Evolutionary conservation across 37 sponge, comb jelly and placozoan species (phyloP), one percentile per base, ranked within the genome.

Genomic region (Mnemiopsis leidyi): DNA sequence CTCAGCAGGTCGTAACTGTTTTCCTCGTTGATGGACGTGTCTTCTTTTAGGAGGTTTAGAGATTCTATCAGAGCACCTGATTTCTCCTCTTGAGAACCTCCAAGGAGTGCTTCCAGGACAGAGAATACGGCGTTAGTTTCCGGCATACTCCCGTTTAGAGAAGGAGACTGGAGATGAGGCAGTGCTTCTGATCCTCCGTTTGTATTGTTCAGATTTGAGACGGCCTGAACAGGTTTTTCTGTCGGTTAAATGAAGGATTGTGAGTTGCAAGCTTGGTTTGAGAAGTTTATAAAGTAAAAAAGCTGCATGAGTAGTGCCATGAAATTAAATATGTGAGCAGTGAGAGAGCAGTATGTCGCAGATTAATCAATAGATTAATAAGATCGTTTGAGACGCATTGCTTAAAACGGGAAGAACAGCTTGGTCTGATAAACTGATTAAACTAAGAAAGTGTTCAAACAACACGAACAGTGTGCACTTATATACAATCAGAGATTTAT

Each of bases 1-100:
- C 90, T 85, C 61, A 85, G 61, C 90, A 85, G 48, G 23, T 85
- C 90, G 30, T 85, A 85, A 23, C 90, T 85, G 36, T 85, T 85
- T 29, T 85, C 90, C 90, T 85, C 90, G 36, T 38, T 85, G 0
- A 85, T 85, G 28, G 36, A 37, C 48, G 61, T 85, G 29, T 85
- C 90, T 61, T 85, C 90, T 33, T 40, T 38, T 26, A 85, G 90
- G 0, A 85, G 33, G 30, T 85, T 85, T 18, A 85, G 90, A 40
- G 90, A 23, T 29, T 40, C 26, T 0, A 85, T 85, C 61, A 85
- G 90, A n/a, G 90, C 90, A 39, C 61, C 90, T 85, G 61, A 38
- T 37, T 85, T 85, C 40, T 85, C 90, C 7, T 38, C 90, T 20
- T 23, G n/a, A 28, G 21, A 0, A 23, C 90, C 90, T 2, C 90